phyloP scores from a whole-genome alignment of 2,888 invertebrate species.

The Conchocele bisecta region DNA sequence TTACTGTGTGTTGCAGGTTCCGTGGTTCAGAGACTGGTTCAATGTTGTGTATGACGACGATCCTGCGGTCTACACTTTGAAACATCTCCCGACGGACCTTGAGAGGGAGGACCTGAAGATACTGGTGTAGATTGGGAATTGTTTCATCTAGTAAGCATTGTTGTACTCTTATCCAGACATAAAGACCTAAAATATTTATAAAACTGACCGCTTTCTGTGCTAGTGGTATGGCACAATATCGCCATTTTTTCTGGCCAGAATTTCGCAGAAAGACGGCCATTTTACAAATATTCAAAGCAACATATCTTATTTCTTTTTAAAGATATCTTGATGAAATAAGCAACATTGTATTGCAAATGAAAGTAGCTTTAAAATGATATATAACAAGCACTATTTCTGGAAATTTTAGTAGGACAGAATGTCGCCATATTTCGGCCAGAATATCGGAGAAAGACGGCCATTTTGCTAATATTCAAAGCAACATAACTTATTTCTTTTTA shows the following conservation, averaged over 20 bases:
- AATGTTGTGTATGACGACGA: slow-evolving; percentile 31
- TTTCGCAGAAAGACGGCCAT: slow-evolving; percentile 21
- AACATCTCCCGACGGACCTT: slow-evolving; percentile 20
- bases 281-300: slow-evolving; percentile 13
- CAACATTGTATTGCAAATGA: slow-evolving; percentile 12
- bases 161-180: too few species aligned
- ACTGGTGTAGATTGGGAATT: slow-evolving; percentile 16
- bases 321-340: slow-evolving; percentile 20
- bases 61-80: slow-evolving; percentile 18
- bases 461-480: slow-evolving; percentile 15
- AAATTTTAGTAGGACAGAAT: too few species aligned
- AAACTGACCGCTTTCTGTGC: slow-evolving; percentile 13
- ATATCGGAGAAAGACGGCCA: slow-evolving; percentile 18
- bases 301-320: slow-evolving; percentile 7
- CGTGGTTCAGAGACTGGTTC: slow-evolving; percentile 27
- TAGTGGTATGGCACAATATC: too few species aligned
- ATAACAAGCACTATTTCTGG: slow-evolving; percentile 11
- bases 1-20: slow-evolving; percentile 16
- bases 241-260: too few species aligned
- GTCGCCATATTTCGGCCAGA: too few species aligned
- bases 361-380: slow-evolving; percentile 28
- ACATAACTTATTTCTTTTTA: slow-evolving; percentile 7
- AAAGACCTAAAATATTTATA: slow-evolving; percentile 9
- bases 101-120: slow-evolving; percentile 16
- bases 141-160: too few species aligned